Evolutionary conservation across 2,888 invertebrate species (phyloP), one percentile per base, ranked within the genome.

Genomic region (Agrochola lychnidis): DNA sequence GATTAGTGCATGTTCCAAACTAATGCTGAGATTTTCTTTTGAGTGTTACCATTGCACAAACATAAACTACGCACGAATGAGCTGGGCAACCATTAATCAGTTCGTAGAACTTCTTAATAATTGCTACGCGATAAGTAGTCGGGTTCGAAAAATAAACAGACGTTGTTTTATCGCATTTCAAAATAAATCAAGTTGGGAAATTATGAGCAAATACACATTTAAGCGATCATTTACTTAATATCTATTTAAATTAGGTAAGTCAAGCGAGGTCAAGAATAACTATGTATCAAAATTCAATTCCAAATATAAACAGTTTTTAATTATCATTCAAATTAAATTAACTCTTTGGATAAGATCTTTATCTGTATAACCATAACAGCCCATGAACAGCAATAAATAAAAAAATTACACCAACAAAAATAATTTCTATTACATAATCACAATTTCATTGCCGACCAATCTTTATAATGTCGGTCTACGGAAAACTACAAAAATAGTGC

Each of bases 401-500:
- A 64, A 62, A 61, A 45, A 61, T 64, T 73, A 71, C 40, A 73
- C 36, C 0, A 63, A 51, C 22, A 62, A 71, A 40, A 61, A 19
- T 36, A 36, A 62, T n/a, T 62, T 72, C 25, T 56, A 72, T 69
- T 86, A 73, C 67, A 76, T 73, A 67, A 73, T 76, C 76, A 68
- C 45, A 69, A 63, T 86, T 86, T 86, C 78, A 83, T 79, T 85
- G 82, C 78, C 68, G 71, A 53, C 63, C 72, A 84, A 87, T 78
- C 79, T 84, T 82, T 87, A 30, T 30, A 83, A 88, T 84, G 83
- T 71, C 82, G 71, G 69, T 81, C 72, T 82, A 81, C 76, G 76
- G 73, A 83, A 85, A 85, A 80, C 73, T 82, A 88, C 89, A 82
- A 87, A 92, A 90, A 91, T 91, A 90, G 90, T 84, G 73, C 67